These are phyloP conservation scores for Euwallacea fornicatus DNA, from an alignment of 1,140 invertebrate species.

Conservation along the genomic window DNA sequence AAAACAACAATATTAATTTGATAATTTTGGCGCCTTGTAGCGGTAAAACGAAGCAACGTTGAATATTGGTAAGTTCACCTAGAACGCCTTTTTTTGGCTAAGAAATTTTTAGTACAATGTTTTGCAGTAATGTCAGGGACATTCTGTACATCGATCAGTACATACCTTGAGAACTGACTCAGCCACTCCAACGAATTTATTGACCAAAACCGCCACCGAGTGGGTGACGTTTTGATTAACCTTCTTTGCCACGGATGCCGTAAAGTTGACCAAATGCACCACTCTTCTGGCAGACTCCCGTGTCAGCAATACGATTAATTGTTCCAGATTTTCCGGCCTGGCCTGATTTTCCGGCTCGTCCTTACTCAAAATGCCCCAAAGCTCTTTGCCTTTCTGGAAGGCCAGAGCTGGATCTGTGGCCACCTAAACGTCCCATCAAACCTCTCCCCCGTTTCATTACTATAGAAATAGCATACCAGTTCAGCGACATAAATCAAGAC, in stretches of 20 bases:
- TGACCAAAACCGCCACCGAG: constrained; percentile 34
- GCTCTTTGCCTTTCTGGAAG: constrained; percentile 68
- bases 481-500: constrained; percentile 74
- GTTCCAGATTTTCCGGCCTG: constrained; percentile 72
- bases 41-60: no score
- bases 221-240: constrained; percentile 55
- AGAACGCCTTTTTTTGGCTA: no score
- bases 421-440: constrained; percentile 56
- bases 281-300: constrained; percentile 72
- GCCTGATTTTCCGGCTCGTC: constrained; percentile 82
- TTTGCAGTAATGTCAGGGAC: no score
- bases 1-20: no score
- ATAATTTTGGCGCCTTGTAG: no score
- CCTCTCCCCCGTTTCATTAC: not conserved
- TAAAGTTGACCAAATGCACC: constrained; percentile 75
- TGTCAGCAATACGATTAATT: constrained; percentile 71
- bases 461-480: constrained; percentile 59
- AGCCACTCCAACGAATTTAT: constrained; percentile 39
- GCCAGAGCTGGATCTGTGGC: constrained; percentile 75
- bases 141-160: no score
- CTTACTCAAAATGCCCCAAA: constrained; percentile 70
- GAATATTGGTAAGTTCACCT: no score
- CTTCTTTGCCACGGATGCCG: constrained; percentile 58
- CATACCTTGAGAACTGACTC: constrained; percentile 47
- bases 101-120: no score